These are phyloP conservation scores for Pheosia tremula DNA, from an alignment of 2,888 invertebrate species.

Conservation along the genomic window DNA sequence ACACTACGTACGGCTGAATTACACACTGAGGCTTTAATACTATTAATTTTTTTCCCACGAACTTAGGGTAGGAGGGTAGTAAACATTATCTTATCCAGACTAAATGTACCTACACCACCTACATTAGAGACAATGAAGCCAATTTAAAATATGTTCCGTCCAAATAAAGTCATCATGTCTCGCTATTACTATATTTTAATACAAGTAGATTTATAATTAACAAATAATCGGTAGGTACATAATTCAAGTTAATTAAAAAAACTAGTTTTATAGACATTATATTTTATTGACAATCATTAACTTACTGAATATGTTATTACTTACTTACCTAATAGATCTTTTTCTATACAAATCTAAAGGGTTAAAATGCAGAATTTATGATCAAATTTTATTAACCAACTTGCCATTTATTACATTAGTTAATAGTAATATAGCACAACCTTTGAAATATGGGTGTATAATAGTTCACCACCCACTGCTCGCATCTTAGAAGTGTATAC, in stretches of 20 bases:
- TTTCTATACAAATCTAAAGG: too few relatives aligned
- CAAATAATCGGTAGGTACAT: neutral
- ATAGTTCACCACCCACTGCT: too few relatives aligned
- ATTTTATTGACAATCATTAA: too few relatives aligned
- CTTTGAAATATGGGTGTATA: too few relatives aligned
- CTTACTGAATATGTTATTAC: too few relatives aligned
- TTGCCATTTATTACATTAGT: too few relatives aligned
- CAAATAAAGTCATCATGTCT: neutral
- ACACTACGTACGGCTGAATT: neutral
- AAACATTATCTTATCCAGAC: neutral
- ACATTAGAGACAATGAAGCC: neutral
- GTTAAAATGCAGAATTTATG: too few relatives aligned
- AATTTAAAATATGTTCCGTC: neutral
- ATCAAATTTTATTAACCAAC: too few relatives aligned
- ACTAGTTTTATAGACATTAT: neutral
- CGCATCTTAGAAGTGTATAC: too few relatives aligned
- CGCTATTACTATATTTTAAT: neutral
- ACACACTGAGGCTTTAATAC: neutral
- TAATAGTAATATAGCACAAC: too few relatives aligned
- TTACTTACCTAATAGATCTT: too few relatives aligned
- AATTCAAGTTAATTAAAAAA: neutral
- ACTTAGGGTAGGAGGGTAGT: neutral
- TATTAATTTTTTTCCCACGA: neutral
- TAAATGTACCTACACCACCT: constrained; percentile 2
- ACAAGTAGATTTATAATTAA: neutral